Percentiles rank a stretch among this genome's conserved stretches.
These are phyloP conservation scores for Morus bassanus DNA, from an alignment of 2,797 vertebrate species.

Conservation along the genomic window DNA sequence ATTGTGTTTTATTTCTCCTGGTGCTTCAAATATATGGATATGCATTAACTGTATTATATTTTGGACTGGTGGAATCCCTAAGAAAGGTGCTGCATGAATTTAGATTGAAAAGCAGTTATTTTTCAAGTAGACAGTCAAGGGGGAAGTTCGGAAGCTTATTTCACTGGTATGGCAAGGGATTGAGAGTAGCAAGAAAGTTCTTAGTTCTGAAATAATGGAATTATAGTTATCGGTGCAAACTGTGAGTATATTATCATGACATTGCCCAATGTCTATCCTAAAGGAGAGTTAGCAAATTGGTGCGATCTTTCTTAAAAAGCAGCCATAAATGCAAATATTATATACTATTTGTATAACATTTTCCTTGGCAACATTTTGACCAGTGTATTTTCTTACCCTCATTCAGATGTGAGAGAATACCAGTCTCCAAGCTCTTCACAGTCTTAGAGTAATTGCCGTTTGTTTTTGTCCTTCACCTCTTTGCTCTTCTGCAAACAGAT, in stretches of 20 bases:
- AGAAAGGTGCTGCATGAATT: not conserved
- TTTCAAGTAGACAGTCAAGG: not conserved
- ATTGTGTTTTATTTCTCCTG: not conserved
- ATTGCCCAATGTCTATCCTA: not conserved
- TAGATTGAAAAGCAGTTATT: not conserved
- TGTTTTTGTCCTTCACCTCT: conserved; percentile 54
- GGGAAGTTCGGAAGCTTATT: not conserved
- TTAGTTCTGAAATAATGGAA: not conserved
- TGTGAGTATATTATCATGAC: not conserved
- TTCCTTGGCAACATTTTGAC: conserved; percentile 18
- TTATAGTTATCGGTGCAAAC: not conserved
- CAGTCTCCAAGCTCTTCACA: conserved; percentile 13
- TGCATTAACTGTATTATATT: not conserved
- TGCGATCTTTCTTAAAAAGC: not conserved
- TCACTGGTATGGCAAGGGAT: not conserved
- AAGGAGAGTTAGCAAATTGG: not conserved
- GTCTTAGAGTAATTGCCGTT: conserved; percentile 34
- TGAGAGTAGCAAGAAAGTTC: not conserved
- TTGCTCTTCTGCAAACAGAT: conserved; percentile 12
- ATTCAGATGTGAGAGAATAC: conserved; percentile 16
- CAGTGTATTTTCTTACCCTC: not conserved
- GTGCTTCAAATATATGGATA: not conserved
- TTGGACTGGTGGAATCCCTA: not conserved
- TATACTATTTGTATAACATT: not conserved
- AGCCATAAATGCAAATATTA: not conserved